Evolutionary conservation across 2,113 vertebrate genomes (phyloP).

Genomic region (Hemibagrus wyckioides): DNA sequence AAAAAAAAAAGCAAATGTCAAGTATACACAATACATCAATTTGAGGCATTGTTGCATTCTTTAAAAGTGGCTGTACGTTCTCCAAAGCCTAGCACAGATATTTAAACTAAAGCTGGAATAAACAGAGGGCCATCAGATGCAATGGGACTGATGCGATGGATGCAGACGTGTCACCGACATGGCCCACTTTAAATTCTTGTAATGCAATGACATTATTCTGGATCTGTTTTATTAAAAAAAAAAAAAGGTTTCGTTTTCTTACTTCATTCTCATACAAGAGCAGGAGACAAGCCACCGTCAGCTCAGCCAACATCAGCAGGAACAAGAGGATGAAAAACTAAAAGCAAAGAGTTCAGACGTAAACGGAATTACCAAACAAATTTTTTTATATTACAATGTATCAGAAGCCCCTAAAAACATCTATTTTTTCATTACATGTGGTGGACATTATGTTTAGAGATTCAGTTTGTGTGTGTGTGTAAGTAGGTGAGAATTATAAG

Average conservation of each 20-base stretch:
- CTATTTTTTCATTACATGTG: background rate
- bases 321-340: slow-evolving; percentile 86
- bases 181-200: background rate
- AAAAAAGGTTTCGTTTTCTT: too few species aligned
- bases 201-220: too few species aligned
- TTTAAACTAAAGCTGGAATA: background rate
- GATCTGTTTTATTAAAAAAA: background rate
- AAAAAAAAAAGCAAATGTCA: background rate
- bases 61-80: background rate
- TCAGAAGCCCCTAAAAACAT: background rate
- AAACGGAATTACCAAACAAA: background rate
- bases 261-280: slow-evolving; percentile 76
- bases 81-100: background rate
- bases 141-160: background rate
- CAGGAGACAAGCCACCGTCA: slow-evolving; percentile 75
- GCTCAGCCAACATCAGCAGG: slow-evolving; percentile 79
- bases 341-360: background rate
- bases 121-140: background rate
- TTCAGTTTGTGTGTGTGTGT: background rate
- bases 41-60: background rate
- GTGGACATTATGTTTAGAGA: background rate
- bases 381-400: background rate
- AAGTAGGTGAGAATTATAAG: background rate
- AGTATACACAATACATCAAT: background rate
- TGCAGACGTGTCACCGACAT: background rate